Conservation (phyloP, 1,140 invertebrate genomes). For the Platyscapa corneri region DNA sequence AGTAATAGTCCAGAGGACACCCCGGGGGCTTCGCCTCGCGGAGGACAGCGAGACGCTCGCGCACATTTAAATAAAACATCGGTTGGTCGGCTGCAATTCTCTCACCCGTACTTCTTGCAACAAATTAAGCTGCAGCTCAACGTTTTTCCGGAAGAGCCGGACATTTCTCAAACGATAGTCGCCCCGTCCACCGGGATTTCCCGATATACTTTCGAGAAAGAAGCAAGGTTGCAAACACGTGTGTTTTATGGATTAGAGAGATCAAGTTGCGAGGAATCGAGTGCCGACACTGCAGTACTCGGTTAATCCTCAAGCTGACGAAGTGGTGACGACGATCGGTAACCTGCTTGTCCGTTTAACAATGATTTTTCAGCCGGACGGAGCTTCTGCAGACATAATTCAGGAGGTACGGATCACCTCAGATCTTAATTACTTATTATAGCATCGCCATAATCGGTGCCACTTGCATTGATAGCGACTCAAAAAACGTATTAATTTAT, state of each 20-base stretch:
- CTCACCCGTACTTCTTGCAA: slow-evolving; percentile 40
- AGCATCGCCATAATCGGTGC: no score
- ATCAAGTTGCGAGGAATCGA: slow-evolving; percentile 9
- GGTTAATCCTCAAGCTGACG: neutral
- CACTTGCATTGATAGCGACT: no score
- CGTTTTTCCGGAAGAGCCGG: slow-evolving; percentile 31
- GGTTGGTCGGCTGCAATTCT: slow-evolving; percentile 23
- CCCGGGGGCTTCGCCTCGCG: slow-evolving; percentile 46
- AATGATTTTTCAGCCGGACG: no score
- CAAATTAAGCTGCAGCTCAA: slow-evolving; percentile 57
- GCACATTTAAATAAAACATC: slow-evolving; percentile 59
- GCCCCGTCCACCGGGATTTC: slow-evolving; percentile 24
- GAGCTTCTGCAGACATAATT: no score
- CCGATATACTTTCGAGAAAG: slow-evolving; percentile 30
- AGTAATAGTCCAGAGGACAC: slow-evolving; percentile 51
- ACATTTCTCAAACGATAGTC: slow-evolving; percentile 36
- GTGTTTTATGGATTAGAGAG: slow-evolving; percentile 4
- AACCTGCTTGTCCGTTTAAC: no score
- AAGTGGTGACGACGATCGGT: no score
- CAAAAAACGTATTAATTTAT: no score
- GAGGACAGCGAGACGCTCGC: slow-evolving; percentile 30
- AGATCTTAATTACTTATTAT: no score
- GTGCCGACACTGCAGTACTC: neutral
- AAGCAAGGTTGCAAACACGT: neutral
- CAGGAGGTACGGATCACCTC: no score